phyloP scores from a whole-genome alignment of 2,888 invertebrate genomes.

The Dolichopus griseipennis region DNA sequence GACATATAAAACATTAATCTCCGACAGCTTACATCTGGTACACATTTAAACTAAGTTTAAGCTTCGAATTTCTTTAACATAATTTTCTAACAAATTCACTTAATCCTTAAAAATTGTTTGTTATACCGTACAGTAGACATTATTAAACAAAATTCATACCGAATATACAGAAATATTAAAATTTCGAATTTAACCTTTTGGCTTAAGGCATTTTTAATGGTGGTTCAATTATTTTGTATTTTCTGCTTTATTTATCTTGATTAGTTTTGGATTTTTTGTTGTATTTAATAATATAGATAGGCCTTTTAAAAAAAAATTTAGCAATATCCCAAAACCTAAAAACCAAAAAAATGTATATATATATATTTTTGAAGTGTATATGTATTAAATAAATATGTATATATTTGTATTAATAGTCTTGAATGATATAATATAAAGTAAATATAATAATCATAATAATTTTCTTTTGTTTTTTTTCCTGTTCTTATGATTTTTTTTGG shows the following conservation, averaged over 20 bases:
- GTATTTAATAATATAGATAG: no score
- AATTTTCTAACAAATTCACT: no score
- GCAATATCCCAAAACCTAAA: background rate
- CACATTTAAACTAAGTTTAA: no score
- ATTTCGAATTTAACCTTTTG: background rate
- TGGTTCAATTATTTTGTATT: background rate
- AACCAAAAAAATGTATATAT: background rate
- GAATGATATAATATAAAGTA: background rate
- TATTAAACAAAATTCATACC: background rate
- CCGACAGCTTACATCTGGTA: no score
- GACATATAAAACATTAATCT: no score
- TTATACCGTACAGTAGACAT: no score
- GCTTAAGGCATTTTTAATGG: background rate
- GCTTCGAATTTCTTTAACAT: no score
- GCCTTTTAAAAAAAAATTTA: background rate
- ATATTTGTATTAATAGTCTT: no score
- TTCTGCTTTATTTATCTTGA: background rate
- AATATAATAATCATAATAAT: constrained; percentile 1
- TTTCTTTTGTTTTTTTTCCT: no score
- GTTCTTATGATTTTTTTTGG: no score
- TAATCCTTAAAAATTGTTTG: no score
- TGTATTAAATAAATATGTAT: no score
- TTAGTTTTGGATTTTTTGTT: background rate
- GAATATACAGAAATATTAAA: background rate
- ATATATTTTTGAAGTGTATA: background rate